These are phyloP conservation scores for Amphiprion clarkii DNA, from an alignment of 2,797 vertebrate species.

Conservation along the genomic window DNA sequence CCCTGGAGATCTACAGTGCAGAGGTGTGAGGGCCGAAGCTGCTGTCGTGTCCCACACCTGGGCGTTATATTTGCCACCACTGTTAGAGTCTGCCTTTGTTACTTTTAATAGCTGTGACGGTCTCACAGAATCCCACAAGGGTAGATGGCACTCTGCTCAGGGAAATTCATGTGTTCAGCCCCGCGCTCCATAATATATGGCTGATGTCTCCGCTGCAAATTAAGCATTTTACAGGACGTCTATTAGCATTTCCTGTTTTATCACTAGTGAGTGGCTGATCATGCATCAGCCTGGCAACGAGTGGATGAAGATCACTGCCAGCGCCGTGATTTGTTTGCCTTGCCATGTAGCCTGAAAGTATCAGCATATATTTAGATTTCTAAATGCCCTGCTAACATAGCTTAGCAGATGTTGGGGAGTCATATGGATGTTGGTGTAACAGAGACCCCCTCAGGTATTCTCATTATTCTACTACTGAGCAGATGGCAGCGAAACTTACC, in stretches of 20 bases:
- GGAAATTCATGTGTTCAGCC: slow-evolving; percentile 41
- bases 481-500: slow-evolving; percentile 79
- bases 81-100: slow-evolving; percentile 70
- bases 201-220: slow-evolving; percentile 42
- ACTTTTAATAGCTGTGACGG: slow-evolving; percentile 78
- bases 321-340: slow-evolving; percentile 62
- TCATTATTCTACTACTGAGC: slow-evolving; percentile 82
- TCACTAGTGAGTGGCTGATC: slow-evolving; percentile 43
- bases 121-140: slow-evolving; percentile 60
- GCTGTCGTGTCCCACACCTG: slow-evolving; percentile 56
- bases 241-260: slow-evolving; percentile 54
- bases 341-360: slow-evolving; percentile 57
- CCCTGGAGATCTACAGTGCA: slow-evolving; percentile 17
- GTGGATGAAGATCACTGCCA: slow-evolving; percentile 47
- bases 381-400: slow-evolving; percentile 70
- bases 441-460: slow-evolving; percentile 85
- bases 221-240: slow-evolving; percentile 47
- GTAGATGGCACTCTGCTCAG: slow-evolving; percentile 23
- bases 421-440: slow-evolving; percentile 82
- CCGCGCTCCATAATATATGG: slow-evolving; percentile 9
- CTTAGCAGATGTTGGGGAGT: slow-evolving; percentile 84
- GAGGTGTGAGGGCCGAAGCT: slow-evolving; percentile 26
- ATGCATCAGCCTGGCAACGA: slow-evolving; percentile 43
- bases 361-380: slow-evolving; percentile 76
- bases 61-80: slow-evolving; percentile 77